phyloP scores from a whole-genome alignment of 1,140 invertebrate genomes.

The Acromyrmex charruanus region DNA sequence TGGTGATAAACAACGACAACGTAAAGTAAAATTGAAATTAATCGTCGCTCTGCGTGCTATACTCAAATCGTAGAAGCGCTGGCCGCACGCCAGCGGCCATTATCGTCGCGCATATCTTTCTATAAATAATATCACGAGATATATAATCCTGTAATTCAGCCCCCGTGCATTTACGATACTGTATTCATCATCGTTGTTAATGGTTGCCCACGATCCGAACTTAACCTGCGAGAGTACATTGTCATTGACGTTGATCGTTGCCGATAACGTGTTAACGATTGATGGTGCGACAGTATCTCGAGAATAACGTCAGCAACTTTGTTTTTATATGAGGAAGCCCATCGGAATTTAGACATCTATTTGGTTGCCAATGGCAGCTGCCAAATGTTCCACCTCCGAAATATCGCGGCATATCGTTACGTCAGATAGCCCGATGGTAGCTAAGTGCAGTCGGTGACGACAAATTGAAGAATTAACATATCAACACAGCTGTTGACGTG shows the following conservation, averaged over 20 bases:
- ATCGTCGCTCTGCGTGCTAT: slow-evolving; percentile 46
- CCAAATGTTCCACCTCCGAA: slow-evolving; percentile 68
- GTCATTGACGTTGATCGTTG: slow-evolving; percentile 17
- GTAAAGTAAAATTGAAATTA: slow-evolving; percentile 64
- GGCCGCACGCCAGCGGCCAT: slow-evolving; percentile 65
- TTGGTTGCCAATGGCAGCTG: slow-evolving; percentile 56
- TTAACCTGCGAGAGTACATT: neutral
- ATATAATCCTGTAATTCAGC: slow-evolving; percentile 64
- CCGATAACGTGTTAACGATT: slow-evolving; percentile 39
- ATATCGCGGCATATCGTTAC: slow-evolving; percentile 53
- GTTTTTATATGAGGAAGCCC: neutral
- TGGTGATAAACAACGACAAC: slow-evolving; percentile 1
- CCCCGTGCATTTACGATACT: slow-evolving; percentile 44
- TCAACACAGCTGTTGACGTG: neutral
- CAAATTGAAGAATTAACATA: neutral
- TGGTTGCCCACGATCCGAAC: neutral
- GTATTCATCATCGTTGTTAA: slow-evolving; percentile 35
- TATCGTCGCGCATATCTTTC: slow-evolving; percentile 74
- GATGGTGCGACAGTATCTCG: neutral
- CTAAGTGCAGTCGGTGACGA: neutral
- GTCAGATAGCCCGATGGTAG: slow-evolving; percentile 23
- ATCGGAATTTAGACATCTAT: slow-evolving; percentile 51
- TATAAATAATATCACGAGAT: slow-evolving; percentile 72
- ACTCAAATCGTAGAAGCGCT: slow-evolving; percentile 66
- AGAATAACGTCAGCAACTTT: slow-evolving; percentile 25